Base-by-base conservation (phyloP, 1,140 invertebrate genomes). In the Ganaspis sp. region DNA sequence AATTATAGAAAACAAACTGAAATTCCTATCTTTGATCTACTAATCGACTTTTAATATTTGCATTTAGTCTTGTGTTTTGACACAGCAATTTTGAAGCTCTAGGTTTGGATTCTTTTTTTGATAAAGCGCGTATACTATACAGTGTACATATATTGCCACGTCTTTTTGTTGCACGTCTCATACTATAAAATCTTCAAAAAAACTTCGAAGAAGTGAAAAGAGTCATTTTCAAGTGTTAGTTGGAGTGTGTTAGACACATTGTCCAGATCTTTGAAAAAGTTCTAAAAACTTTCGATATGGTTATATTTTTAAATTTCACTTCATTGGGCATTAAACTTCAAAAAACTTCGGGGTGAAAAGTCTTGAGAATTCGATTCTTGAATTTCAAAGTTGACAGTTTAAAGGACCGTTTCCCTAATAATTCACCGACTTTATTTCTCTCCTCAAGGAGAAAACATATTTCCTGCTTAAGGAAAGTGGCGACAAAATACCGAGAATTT, bases 401-500 rank as follows among this genome's bases (percentile, higher is more conserved):
- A 29, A 12, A n/a, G 26, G 12, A 64, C 2, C 12, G 15, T 21
- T 17, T 26, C 26, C 12, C 23, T 15, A 29, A 64, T 29, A 64
- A 64, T 64, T 29, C 23, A 64, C 4, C 6, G 58, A 64, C 26
- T 64, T 64, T 64, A 64, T 64, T 29, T 26, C 58, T 29, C 15
- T 6, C 5, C 58, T 64, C 23, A 1, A 29, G 23, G 1, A 64
- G 58, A 64, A 64, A 64, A 64, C 29, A 26, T 23, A 26, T n/a
- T 29, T 64, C 58, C 26, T 64, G 58, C 23, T 15, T 9, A 15
- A 23, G 54, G 12, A 64, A 29, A 64, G 58, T 64, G 26, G 12
- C 54, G 54, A 15, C 58, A 64, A 64, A 64, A 64, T 64, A 64
- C 58, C 23, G 26, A 64, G 58, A 64, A 64, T 64, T 29, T 64